Base-by-base conservation (phyloP, 2,888 invertebrate species). In the Anticlea derivata region DNA sequence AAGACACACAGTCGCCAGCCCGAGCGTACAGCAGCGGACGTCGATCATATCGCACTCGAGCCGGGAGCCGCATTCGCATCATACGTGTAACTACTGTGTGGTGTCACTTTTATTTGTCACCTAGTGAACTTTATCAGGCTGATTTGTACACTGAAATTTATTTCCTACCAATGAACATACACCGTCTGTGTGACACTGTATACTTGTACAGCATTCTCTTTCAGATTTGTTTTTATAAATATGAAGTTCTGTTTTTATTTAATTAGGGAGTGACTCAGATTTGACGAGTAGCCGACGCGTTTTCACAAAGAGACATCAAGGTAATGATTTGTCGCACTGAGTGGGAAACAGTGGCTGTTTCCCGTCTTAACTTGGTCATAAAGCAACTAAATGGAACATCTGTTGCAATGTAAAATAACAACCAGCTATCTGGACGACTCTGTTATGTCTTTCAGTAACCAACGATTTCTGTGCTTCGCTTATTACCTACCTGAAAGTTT, bases 11-110 rank as follows among this genome's bases (percentile, higher is more conserved):
- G 77, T 88, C 50, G 83, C 87, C 57, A 89, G 86, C 65, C 86
- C 85, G 43, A 77, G 80, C 67, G 75, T 91, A 37, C 92, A 93
- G 34, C 94, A 94, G 39, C 92, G 95, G 58, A 94, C 95, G 65
- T 96, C 96, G 51, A 90, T 96, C 75, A 92, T 95, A 75, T 95
- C 95, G 60, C 94, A 94, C 73, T 94, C 95, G 61, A 95, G 96
- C 59, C 93, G 94, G 72, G 89, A 88, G 61, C 93, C 93, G 48
- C 90, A 92, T 72, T 97, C 97, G 66, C 97, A 97, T 92, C 97
- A 97, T 82, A 96, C 96, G 92, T 97, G 97, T 97, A 97, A 95
- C 77, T 90, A 79, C 86, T 38, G 51, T 50, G 46, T 54, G 56
- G 23, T 40, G 39, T 50, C 45, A 35, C 44, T 23, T 20, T 30